Evolutionary conservation across 2,797 vertebrate genomes (phyloP).

Genomic region (Rhinoraja longicauda): DNA sequence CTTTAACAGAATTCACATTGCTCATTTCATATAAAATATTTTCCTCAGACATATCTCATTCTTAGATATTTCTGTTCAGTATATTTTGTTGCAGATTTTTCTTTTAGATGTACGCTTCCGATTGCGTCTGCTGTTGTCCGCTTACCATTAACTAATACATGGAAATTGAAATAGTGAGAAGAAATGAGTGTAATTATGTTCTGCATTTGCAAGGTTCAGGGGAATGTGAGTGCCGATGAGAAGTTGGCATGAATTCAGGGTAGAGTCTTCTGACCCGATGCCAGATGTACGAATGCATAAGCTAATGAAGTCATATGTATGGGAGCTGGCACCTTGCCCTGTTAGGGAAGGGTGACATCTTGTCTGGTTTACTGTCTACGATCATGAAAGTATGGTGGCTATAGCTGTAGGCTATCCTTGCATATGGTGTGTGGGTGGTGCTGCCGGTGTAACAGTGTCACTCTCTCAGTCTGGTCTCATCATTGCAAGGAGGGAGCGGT

Average conservation of each 20-base stretch:
- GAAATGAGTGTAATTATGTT: constrained; percentile 30
- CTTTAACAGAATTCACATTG: neutral
- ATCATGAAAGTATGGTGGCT: constrained; percentile 42
- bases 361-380: constrained; percentile 42
- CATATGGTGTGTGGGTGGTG: constrained; percentile 38
- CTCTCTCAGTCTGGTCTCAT: constrained; percentile 32
- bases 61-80: neutral
- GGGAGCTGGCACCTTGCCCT: constrained; percentile 42
- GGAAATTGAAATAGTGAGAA: constrained; percentile 9
- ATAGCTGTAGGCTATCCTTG: constrained; percentile 42
- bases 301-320: constrained; percentile 42
- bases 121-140: neutral
- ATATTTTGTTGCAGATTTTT: constrained; percentile 6
- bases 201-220: constrained; percentile 39
- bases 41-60: neutral
- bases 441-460: constrained; percentile 10
- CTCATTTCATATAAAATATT: neutral
- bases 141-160: neutral
- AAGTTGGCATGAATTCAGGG: constrained; percentile 41
- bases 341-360: constrained; percentile 42
- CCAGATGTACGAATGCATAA: constrained; percentile 43
- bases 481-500: neutral
- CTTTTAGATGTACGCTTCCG: neutral
- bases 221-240: constrained; percentile 39
- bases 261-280: constrained; percentile 37